Evolutionary conservation across 2,113 vertebrate species (phyloP).

Genomic region (Vidua chalybeata): DNA sequence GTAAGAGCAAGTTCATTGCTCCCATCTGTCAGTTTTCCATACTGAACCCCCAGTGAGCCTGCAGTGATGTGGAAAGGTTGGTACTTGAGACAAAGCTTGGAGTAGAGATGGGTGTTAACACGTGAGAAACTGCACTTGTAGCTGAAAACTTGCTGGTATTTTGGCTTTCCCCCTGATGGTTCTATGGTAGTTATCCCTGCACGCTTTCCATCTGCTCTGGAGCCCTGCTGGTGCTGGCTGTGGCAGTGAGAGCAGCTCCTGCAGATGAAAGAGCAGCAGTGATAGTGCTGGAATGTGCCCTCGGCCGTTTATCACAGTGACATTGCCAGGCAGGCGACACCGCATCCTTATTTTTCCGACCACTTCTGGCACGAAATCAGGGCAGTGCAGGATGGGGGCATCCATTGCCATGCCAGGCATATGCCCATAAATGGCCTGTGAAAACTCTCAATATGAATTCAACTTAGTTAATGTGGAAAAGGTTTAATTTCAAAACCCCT

Average conservation of each 20-base stretch:
- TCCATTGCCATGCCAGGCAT: neutral
- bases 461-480: neutral
- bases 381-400: neutral
- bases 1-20: neutral
- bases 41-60: neutral
- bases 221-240: neutral
- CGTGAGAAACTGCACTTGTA: neutral
- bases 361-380: neutral
- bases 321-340: neutral
- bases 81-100: neutral
- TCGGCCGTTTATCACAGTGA: neutral
- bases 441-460: neutral
- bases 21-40: neutral
- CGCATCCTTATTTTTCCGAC: neutral
- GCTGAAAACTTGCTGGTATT: neutral
- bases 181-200: neutral
- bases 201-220: neutral
- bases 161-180: neutral
- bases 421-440: neutral
- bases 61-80: neutral
- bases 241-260: neutral
- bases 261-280: neutral
- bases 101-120: neutral
- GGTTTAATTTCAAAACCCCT: neutral
- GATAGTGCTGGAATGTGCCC: constrained; percentile 46